Evolutionary conservation across 2,797 vertebrate species (phyloP).

Genomic region (Megaceryle alcyon): DNA sequence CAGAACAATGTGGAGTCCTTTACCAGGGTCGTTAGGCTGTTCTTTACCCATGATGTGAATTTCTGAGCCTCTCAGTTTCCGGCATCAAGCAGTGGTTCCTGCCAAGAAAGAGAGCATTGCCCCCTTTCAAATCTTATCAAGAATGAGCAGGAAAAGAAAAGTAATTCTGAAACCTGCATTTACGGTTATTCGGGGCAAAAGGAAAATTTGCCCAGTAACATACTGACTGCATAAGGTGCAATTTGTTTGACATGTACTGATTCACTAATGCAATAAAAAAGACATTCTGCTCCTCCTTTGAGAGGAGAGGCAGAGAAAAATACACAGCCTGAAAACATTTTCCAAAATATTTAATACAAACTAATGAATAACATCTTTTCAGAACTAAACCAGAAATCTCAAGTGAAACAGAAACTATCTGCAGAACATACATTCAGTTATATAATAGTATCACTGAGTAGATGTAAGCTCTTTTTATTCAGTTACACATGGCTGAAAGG

Average conservation of each 20-base stretch:
- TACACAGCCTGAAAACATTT: neutral
- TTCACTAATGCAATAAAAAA: neutral
- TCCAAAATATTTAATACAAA: neutral
- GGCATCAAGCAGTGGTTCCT: neutral
- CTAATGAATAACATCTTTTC: neutral
- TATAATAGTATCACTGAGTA: neutral
- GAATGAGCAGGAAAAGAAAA: conserved; percentile 3
- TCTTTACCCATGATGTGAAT: neutral
- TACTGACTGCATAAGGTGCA: neutral
- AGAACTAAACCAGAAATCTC: neutral
- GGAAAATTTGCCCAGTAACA: neutral
- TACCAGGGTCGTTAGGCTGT: neutral
- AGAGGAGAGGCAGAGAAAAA: neutral
- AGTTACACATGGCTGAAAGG: neutral
- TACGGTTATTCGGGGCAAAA: conserved; percentile 4
- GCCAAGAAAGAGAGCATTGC: neutral
- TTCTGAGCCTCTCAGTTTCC: neutral
- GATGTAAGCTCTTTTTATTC: neutral
- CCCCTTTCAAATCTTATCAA: conserved; percentile 11
- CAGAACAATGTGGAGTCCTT: neutral
- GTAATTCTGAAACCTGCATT: neutral
- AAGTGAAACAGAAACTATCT: neutral
- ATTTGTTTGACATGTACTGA: neutral
- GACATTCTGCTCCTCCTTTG: neutral
- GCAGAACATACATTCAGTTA: neutral